These are phyloP conservation scores for Sisor rabdophorus DNA, from an alignment of 2,113 vertebrate species.

Conservation along the genomic window DNA sequence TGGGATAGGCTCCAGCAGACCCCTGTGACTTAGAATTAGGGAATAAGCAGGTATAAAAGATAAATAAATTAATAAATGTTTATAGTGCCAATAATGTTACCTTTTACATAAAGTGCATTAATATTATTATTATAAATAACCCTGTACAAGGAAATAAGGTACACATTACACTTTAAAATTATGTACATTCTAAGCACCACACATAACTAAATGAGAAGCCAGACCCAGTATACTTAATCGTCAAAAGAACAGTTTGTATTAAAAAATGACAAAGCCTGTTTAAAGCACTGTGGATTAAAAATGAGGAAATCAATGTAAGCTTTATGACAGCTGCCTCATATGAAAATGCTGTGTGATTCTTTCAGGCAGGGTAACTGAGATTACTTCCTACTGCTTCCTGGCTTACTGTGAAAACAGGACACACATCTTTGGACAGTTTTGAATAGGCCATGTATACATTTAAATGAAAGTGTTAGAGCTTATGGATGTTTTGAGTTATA, in stretches of 20 bases:
- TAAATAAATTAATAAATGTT: too few species aligned
- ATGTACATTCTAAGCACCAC: not conserved
- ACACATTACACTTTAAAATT: not conserved
- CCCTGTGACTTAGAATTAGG: too few species aligned
- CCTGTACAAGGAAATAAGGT: not conserved
- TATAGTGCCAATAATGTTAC: not conserved
- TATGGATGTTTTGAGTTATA: not conserved
- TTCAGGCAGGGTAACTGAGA: conserved; percentile 58
- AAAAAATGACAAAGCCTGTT: conserved; percentile 49
- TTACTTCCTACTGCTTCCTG: conserved; percentile 23
- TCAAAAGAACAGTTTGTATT: conserved; percentile 48
- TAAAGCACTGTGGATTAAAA: conserved; percentile 50
- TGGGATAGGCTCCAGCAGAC: too few species aligned
- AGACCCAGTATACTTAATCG: conserved; percentile 48
- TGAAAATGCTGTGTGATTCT: conserved; percentile 47
- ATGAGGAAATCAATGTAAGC: conserved; percentile 39
- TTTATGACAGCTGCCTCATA: conserved; percentile 47
- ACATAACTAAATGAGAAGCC: conserved; percentile 32
- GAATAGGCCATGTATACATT: conserved; percentile 32
- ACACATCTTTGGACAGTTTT: conserved; percentile 41
- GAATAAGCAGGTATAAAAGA: too few species aligned
- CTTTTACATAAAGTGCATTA: not conserved
- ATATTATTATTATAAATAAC: conserved; percentile 8
- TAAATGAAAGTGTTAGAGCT: not conserved
- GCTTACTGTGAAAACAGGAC: conserved; percentile 28